Percentiles rank a stretch among this genome's conserved stretches.
These are phyloP conservation scores for Thamnophis elegans DNA, from an alignment of 2,797 vertebrate genomes.

Conservation along the genomic window DNA sequence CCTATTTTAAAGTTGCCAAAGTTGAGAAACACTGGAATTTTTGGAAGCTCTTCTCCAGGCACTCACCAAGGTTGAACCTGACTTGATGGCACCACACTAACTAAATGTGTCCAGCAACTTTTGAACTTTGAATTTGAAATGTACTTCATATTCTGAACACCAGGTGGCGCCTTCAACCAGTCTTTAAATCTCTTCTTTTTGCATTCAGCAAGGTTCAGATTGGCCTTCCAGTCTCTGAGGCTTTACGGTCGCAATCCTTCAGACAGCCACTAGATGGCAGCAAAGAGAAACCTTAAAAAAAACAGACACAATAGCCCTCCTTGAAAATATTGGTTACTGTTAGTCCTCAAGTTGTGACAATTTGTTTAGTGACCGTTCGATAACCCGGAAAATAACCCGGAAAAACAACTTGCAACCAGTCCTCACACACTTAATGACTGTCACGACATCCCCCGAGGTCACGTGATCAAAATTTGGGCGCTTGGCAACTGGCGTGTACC, in stretches of 20 bases:
- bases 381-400: background rate
- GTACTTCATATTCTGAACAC: background rate
- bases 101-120: background rate
- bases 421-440: background rate
- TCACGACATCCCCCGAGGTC: background rate
- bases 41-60: background rate
- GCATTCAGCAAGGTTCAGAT: background rate
- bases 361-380: background rate
- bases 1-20: background rate
- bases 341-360: background rate
- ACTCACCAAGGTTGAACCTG: background rate
- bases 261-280: background rate
- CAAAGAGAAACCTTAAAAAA: background rate
- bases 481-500: background rate
- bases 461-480: background rate
- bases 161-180: conserved; percentile 12
- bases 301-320: background rate
- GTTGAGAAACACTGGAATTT: background rate
- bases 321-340: background rate
- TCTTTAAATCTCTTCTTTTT: background rate
- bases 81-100: background rate
- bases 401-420: background rate
- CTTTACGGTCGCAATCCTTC: background rate
- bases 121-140: background rate
- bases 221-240: too few relatives aligned